phyloP scores from a whole-genome alignment of 2,113 vertebrate species.

The Arenaria interpres region DNA sequence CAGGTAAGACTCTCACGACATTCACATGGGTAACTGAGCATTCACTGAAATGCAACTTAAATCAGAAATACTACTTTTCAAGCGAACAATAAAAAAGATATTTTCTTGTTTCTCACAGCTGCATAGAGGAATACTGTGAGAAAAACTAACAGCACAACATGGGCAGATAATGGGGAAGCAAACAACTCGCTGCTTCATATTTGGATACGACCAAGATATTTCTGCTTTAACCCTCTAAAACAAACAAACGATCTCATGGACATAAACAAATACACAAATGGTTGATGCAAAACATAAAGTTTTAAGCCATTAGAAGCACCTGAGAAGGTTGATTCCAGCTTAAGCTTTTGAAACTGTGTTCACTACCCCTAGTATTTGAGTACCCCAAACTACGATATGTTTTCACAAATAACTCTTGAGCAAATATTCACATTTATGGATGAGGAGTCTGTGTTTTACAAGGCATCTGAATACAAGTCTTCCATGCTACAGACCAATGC shows the following conservation, averaged over 20 bases:
- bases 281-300: not conserved
- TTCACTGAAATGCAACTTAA: not conserved
- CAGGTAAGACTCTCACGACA: not conserved
- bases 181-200: not conserved
- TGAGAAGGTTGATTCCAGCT: not conserved
- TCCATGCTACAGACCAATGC: not conserved
- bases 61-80: not conserved
- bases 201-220: not conserved
- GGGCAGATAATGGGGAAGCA: not conserved
- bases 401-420: not conserved
- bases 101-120: not conserved
- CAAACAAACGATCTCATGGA: not conserved
- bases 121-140: not conserved
- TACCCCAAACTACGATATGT: rapidly evolving
- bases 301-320: not conserved
- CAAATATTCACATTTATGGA: not conserved
- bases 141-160: not conserved
- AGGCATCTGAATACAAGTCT: not conserved
- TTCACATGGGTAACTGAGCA: not conserved
- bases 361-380: not conserved
- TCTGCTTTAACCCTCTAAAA: not conserved
- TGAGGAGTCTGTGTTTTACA: not conserved
- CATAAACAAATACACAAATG: not conserved
- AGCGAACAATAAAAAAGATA: not conserved
- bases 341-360: not conserved